Evolutionary conservation across 2,888 invertebrate species (phyloP), one percentile per base, ranked within the genome.

Genomic region (Philereme vetulata): DNA sequence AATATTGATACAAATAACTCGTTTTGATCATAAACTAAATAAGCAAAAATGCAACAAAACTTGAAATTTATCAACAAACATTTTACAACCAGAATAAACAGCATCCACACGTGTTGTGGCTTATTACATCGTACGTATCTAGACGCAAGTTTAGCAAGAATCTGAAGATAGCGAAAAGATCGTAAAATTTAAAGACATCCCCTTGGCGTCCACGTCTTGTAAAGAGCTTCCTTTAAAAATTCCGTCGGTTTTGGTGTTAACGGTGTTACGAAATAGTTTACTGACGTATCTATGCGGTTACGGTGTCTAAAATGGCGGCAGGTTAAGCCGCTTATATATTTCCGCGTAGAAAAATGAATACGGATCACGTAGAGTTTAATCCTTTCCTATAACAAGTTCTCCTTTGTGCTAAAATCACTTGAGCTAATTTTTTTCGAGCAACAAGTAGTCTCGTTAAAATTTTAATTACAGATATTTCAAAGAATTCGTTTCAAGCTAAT

Each of bases 181-280:
- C 65, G 60, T 78, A 80, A 80, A 76, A 71, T 75, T 79, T 78
- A 80, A 79, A 76, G 64, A 73, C 66, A 51, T 61, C 63, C 62
- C 55, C 60, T 62, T 66, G 65, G 65, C 65, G 70, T 63, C 65
- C 59, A 64, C 56, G 71, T 72, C 69, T 65, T 62, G 52, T 56
- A 62, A 62, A 54, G 63, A 67, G 21, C 65, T 68, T 64, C 68
- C 44, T 64, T 66, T 65, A 44, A 58, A 60, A 59, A 58, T 62
- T 34, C 43, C 42, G 35, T 5, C 42, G 56, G 47, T 49, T 50
- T 44, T 33, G 38, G 51, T 32, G 38, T 44, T 43, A 11, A 44
- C 5, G n/a, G 10, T 21, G 7, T 4, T 7, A 11, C 21, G 21
- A 21, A 21, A 21, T 21, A 21, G 8, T 8, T 8, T 36, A 36